Evolutionary conservation across 2,888 invertebrate species (phyloP).

Genomic region (Callyntrura sp.): DNA sequence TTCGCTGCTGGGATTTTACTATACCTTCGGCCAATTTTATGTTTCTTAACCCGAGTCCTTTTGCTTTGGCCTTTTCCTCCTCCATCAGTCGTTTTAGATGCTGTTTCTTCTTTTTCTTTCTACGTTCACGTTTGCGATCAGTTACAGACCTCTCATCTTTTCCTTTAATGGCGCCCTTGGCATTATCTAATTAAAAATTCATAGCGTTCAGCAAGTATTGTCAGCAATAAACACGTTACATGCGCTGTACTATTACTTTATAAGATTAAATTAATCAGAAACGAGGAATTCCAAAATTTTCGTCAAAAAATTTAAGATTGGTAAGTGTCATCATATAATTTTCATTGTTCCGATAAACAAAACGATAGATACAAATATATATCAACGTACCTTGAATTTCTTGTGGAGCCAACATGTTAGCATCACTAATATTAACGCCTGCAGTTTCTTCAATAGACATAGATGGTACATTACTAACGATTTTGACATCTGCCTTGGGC

Average conservation of each 20-base stretch:
- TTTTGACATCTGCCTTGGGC: slow-evolving; percentile 94
- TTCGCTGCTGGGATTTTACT: slow-evolving; percentile 87
- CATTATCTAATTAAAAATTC: slow-evolving; percentile 85
- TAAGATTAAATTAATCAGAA: slow-evolving; percentile 66
- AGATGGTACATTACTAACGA: slow-evolving; percentile 96
- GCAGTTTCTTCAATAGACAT: slow-evolving; percentile 98
- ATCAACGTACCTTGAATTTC: slow-evolving; percentile 90
- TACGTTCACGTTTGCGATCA: slow-evolving; percentile 95
- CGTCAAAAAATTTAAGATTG: slow-evolving; percentile 43
- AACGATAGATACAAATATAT: too few species aligned
- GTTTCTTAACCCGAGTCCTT: slow-evolving; percentile 85
- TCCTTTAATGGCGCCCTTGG: slow-evolving; percentile 88
- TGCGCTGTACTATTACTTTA: background rate
- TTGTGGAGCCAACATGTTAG: slow-evolving; percentile 95
- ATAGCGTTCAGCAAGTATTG: too few species aligned
- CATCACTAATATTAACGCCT: slow-evolving; percentile 94
- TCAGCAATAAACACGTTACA: too few species aligned
- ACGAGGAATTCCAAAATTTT: slow-evolving; percentile 79
- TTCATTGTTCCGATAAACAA: too few species aligned
- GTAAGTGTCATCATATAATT: slow-evolving; percentile 39
- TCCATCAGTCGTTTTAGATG: slow-evolving; percentile 86
- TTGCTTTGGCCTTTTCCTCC: slow-evolving; percentile 86
- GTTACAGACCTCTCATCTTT: slow-evolving; percentile 93
- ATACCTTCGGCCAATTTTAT: slow-evolving; percentile 81
- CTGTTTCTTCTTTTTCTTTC: slow-evolving; percentile 93